A percentile compares a stretch with the other conserved stretches of the same genome.
phyloP scores from a whole-genome alignment of 1,140 invertebrate genomes.

The Drosophila yakuba region DNA sequence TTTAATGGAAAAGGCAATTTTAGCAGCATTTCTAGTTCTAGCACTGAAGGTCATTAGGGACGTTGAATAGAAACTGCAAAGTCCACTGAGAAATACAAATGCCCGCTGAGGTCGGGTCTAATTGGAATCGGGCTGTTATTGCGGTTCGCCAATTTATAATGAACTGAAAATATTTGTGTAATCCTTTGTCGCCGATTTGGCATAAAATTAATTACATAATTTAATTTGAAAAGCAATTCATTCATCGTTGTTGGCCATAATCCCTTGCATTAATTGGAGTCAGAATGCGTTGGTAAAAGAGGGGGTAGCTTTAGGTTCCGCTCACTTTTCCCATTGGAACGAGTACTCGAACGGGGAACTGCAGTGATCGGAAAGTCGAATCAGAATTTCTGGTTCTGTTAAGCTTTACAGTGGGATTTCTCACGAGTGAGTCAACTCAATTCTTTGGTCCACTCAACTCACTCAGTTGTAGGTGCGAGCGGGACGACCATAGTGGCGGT shows the following conservation, averaged over 20 bases:
- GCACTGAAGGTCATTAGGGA: conserved; percentile 24
- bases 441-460: neutral
- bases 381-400: conserved; percentile 3
- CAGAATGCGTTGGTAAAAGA: neutral
- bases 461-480: neutral
- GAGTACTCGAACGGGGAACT: neutral
- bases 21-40: conserved; percentile 1
- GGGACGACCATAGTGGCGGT: neutral
- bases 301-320: neutral
- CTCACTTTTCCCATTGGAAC: neutral
- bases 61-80: neutral
- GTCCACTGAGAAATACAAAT: neutral
- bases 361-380: conserved; percentile 10
- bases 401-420: conserved; percentile 2
- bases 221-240: conserved; percentile 47
- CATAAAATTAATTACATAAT: conserved; percentile 48
- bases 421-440: neutral
- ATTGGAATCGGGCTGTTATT: conserved; percentile 21
- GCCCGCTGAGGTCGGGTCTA: conserved; percentile 13
- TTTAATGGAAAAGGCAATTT: neutral
- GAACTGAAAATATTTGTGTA: conserved; percentile 51
- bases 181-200: conserved; percentile 33
- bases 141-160: conserved; percentile 30
- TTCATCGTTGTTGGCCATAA: conserved; percentile 23
- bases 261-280: conserved; percentile 47